Conservation (phyloP, 2,888 invertebrate species). For the Limnephilus marmoratus region DNA sequence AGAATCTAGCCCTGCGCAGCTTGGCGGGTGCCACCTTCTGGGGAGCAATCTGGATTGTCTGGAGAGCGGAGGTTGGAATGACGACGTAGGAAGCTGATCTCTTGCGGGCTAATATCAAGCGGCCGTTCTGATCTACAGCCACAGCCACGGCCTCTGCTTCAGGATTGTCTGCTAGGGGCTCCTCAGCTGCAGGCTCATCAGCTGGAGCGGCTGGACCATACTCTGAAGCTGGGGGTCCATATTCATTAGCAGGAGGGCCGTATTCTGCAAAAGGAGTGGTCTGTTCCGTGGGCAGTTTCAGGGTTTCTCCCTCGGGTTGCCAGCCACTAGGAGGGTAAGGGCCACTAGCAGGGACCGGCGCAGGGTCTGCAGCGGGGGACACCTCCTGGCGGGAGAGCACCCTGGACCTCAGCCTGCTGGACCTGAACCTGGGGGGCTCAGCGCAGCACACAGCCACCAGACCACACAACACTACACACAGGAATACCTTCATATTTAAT, state of each 20-base stretch:
- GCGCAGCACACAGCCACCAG: conserved; percentile 46
- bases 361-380: conserved; percentile 34
- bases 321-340: conserved; percentile 72
- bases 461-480: conserved; percentile 46
- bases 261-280: conserved; percentile 67
- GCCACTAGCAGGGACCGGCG: conserved; percentile 28
- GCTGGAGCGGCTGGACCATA: conserved; percentile 46
- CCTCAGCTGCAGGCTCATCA: background rate
- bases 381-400: conserved; percentile 44
- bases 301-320: conserved; percentile 72
- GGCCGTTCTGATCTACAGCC: conserved; percentile 25
- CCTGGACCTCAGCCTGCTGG: conserved; percentile 32
- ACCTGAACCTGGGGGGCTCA: conserved; percentile 55
- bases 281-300: conserved; percentile 72
- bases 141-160: conserved; percentile 41
- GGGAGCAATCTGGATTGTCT: background rate
- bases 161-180: background rate
- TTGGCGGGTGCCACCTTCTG: background rate
- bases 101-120: conserved; percentile 32
- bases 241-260: conserved; percentile 67
- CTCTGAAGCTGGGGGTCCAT: conserved; percentile 67
- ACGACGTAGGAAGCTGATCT: background rate
- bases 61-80: background rate
- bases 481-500: conserved; percentile 59
- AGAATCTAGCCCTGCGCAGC: conserved; percentile 5